Conservation (phyloP, 2,888 invertebrate species). For the Tetropium fuscum region DNA sequence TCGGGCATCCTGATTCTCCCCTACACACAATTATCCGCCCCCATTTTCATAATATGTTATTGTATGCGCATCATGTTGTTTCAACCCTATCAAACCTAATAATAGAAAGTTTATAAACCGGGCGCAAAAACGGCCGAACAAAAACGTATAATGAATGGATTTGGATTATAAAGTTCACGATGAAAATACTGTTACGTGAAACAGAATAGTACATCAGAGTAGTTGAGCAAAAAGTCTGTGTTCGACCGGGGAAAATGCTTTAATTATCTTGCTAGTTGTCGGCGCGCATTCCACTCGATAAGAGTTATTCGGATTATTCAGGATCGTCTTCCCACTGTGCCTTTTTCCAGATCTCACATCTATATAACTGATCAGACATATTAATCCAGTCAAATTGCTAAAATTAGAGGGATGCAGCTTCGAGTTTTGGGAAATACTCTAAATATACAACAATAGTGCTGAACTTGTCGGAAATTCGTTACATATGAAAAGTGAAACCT, state of each 20-base stretch:
- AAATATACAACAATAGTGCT: too few species aligned
- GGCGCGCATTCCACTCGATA: not conserved
- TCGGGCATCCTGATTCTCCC: too few species aligned
- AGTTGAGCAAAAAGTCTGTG: not conserved
- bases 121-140: not conserved
- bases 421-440: too few species aligned
- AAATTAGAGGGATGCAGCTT: too few species aligned
- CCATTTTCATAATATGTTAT: not conserved
- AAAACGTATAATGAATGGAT: conserved; percentile 1
- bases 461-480: too few species aligned
- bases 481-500: too few species aligned
- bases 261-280: conserved; percentile 2
- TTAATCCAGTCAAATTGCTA: too few species aligned
- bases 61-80: not conserved
- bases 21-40: too few species aligned
- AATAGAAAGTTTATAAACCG: not conserved
- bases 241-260: not conserved
- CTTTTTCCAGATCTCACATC: too few species aligned
- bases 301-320: too few species aligned
- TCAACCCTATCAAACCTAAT: not conserved
- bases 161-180: not conserved
- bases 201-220: conserved; percentile 8
- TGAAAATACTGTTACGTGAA: conserved; percentile 4
- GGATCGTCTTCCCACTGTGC: too few species aligned
- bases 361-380: too few species aligned